A percentile compares a stretch with the other conserved stretches of the same genome.
These are phyloP conservation scores for Alviniconcha marisindica DNA, from an alignment of 1,140 invertebrate species.

Conservation along the genomic window DNA sequence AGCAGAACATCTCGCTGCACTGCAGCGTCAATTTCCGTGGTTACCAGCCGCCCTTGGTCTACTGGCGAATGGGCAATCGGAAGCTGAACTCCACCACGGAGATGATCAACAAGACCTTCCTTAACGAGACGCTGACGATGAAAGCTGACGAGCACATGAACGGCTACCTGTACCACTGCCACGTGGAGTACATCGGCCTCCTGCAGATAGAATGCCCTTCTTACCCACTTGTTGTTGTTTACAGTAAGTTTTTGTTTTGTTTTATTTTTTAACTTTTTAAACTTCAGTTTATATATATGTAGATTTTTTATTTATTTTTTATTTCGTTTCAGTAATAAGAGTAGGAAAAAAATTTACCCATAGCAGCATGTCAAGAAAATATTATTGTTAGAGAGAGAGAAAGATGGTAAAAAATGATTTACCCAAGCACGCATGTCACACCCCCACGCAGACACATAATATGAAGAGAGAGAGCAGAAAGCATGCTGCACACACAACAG, in stretches of 20 bases:
- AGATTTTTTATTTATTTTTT: not conserved
- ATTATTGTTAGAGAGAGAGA: too few relatives aligned
- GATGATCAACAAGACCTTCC: conserved; percentile 1
- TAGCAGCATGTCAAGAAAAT: too few relatives aligned
- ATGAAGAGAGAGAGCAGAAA: too few relatives aligned
- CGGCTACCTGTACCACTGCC: conserved; percentile 57
- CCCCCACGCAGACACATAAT: too few relatives aligned
- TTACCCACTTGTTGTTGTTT: conserved; percentile 42
- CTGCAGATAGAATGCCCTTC: conserved; percentile 27
- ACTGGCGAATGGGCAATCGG: conserved; percentile 29
- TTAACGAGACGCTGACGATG: conserved; percentile 30
- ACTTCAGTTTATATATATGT: too few relatives aligned
- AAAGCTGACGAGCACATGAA: conserved; percentile 46
- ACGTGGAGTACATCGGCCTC: conserved; percentile 45
- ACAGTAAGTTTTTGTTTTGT: conserved; percentile 56
- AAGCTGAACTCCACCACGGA: conserved; percentile 36
- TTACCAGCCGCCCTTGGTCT: conserved; percentile 12
- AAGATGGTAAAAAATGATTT: too few relatives aligned
- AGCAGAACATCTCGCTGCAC: conserved; percentile 29
- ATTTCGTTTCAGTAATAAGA: not conserved
- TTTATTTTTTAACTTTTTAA: too few relatives aligned
- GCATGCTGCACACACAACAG: too few relatives aligned
- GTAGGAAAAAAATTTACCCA: not conserved
- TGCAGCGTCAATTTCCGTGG: conserved; percentile 30
- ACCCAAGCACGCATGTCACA: too few relatives aligned